Evolutionary conservation across 2,113 vertebrate genomes (phyloP).

Genomic region (Varanus komodoensis): DNA sequence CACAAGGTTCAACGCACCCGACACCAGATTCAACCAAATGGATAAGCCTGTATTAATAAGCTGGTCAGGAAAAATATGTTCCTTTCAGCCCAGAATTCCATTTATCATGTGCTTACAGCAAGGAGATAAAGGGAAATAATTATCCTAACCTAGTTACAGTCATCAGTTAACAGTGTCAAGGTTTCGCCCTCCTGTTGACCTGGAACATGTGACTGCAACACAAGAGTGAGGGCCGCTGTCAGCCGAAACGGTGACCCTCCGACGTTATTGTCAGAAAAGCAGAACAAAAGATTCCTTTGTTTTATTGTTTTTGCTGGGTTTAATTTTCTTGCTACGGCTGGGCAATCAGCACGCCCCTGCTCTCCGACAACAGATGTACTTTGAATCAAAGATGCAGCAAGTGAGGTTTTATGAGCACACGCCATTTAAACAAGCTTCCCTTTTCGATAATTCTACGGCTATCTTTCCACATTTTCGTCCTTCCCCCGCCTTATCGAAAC

Average conservation of each 20-base stretch:
- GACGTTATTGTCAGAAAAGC: slow-evolving; percentile 3
- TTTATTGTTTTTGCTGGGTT: background rate
- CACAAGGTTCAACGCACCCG: background rate
- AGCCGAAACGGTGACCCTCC: slow-evolving; percentile 14
- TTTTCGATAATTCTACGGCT: background rate
- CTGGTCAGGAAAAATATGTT: background rate
- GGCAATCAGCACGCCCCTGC: background rate
- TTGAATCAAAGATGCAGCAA: slow-evolving; percentile 10
- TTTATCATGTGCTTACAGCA: slow-evolving; percentile 10
- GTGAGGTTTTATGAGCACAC: background rate
- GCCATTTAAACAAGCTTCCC: background rate
- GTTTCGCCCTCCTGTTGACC: slow-evolving; percentile 27
- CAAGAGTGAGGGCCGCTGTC: background rate
- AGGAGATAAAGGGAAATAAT: slow-evolving; percentile 37
- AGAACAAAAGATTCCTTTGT: slow-evolving; percentile 7
- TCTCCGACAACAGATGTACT: background rate
- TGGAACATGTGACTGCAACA: slow-evolving; percentile 18
- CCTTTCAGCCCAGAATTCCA: background rate
- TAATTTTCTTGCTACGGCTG: slow-evolving; percentile 16
- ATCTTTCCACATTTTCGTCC: background rate
- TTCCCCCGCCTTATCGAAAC: background rate
- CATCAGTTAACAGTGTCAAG: slow-evolving; percentile 30
- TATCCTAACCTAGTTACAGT: slow-evolving; percentile 22
- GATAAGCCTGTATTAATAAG: slow-evolving; percentile 26
- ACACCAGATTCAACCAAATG: background rate